Base-by-base conservation (phyloP, 2,888 invertebrate species). In the Sinodicranocentrus sp. region DNA sequence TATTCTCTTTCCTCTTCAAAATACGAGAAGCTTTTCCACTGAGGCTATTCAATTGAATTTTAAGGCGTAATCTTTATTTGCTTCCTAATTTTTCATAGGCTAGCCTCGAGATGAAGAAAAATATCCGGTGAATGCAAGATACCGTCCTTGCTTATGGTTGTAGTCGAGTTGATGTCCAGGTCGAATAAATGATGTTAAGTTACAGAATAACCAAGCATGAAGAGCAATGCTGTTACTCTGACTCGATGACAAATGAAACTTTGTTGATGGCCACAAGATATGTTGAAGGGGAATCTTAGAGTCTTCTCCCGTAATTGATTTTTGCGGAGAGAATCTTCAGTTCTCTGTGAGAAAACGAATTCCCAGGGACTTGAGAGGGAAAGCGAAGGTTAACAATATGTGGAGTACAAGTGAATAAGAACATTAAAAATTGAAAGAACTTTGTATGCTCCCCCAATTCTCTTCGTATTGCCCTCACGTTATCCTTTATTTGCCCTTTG, bases 161-260 rank as follows among this genome's bases (percentile, higher is more conserved):
- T 33, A 8, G 48, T 5, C 17, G 25, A 23, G 33, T 33, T 33
- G 33, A 6, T 48, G 48, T 5, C 17, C 21, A 23, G 13, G 17
- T 23, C 21, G 33, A 61, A 23, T 61, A 28, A 61, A 61, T 61
- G 61, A 61, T 28, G 61, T 61, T 61, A 57, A 48, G 48, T n/a
- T n/a, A 10, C 28, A n/a, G 61, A 57, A 61, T 61, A 28, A 61
- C 61, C 23, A 61, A 61, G 57, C 57, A 57, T 57, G 57, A 57
- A 57, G 57, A 23, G 13, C 8, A 8, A 23, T 25, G 25, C 57
- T 23, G 21, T 10, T 21, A 15, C 6, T 57, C 25, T 65, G 65
- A 43, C 65, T 23, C 65, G 43, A 72, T 72, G 72, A 72, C 72
- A 72, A 72, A 61, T 72, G 72, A 26, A 59, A 57, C 21, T n/a